Evolutionary conservation across 2,888 invertebrate species (phyloP), one percentile per base, ranked within the genome.

Genomic region (Pterostichus madidus): DNA sequence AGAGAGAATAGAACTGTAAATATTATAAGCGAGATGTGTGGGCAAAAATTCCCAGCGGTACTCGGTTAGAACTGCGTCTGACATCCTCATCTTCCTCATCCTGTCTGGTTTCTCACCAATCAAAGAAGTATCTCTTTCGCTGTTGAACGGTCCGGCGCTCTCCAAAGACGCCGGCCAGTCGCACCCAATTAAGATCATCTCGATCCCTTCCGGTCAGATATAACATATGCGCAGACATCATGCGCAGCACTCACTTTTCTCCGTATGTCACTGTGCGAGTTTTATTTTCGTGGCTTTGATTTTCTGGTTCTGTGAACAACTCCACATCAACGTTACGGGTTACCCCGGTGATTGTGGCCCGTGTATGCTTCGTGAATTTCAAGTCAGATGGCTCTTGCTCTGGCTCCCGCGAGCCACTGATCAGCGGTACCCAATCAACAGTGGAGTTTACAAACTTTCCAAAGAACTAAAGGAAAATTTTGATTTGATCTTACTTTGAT

Each of bases 301-400:
- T 81, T 81, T 81, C 81, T 81, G 81, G 44, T 75, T 81, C 75
- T 75, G 75, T 81, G 81, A 56, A 75, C 81, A 75, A 75, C 31
- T 75, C 59, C 56, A 75, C 81, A 75, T 75, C 75, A 81, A 79
- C 79, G 79, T 79, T 79, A 64, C 79, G 59, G 79, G 64, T 80
- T 75, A 49, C 75, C 64, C 39, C 59, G 81, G 81, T 81, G 81
- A 81, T 81, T 81, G 81, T 81, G 31, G 61, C 61, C 75, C 75
- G 75, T 75, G 75, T 52, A 81, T 81, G 81, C 81, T 44, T 46
- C 75, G 81, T 75, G 81, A 81, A 81, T 81, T 56, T 81, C 73
- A 81, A 52, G 73, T 24, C 52, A 35, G 79, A 78, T 13, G 24
- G 32, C 64, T 39, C 32, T 11, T 11, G 13, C 53, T 39, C 32